Conservation (phyloP, 2,888 invertebrate species). For the Arge pagana region DNA sequence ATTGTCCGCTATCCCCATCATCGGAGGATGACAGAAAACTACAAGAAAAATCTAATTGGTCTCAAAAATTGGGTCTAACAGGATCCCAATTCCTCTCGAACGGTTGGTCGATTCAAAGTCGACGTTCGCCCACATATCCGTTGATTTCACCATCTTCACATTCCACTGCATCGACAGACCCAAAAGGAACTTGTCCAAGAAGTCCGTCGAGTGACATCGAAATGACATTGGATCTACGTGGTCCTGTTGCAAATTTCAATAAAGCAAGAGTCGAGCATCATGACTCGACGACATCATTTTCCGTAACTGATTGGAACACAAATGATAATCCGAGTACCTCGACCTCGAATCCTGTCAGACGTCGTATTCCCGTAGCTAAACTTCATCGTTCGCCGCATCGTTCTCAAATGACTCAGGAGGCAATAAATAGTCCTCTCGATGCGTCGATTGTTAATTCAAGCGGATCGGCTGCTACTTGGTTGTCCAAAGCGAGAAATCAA, state of each 20-base stretch:
- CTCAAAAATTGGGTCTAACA: slow-evolving; percentile 14
- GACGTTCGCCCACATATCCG: slow-evolving; percentile 22
- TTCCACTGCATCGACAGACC: not conserved
- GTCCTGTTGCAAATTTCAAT: not conserved
- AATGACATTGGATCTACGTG: not conserved
- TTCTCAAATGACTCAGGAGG: slow-evolving; percentile 1
- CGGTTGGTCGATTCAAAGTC: slow-evolving; percentile 11
- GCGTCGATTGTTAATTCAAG: slow-evolving; percentile 6
- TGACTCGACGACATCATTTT: not conserved
- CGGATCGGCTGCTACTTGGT: slow-evolving; percentile 6
- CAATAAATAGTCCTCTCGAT: not conserved
- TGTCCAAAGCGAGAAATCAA: slow-evolving; percentile 20
- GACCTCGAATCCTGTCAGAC: slow-evolving; percentile 13
- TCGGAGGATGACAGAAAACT: slow-evolving; percentile 1
- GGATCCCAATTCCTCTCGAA: slow-evolving; percentile 18
- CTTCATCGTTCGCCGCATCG: slow-evolving; percentile 15
- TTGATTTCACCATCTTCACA: slow-evolving; percentile 10
- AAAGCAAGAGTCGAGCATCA: not conserved
- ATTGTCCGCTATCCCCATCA: not conserved
- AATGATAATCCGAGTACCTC: not conserved
- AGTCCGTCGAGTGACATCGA: slow-evolving; percentile 3
- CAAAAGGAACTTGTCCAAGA: no score
- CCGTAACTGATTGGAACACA: slow-evolving; percentile 11
- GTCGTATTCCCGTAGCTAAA: slow-evolving; percentile 11
- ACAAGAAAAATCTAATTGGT: slow-evolving; percentile 7